Base-by-base conservation (phyloP, 2,113 vertebrate species). In the Reinhardtius hippoglossoides region DNA sequence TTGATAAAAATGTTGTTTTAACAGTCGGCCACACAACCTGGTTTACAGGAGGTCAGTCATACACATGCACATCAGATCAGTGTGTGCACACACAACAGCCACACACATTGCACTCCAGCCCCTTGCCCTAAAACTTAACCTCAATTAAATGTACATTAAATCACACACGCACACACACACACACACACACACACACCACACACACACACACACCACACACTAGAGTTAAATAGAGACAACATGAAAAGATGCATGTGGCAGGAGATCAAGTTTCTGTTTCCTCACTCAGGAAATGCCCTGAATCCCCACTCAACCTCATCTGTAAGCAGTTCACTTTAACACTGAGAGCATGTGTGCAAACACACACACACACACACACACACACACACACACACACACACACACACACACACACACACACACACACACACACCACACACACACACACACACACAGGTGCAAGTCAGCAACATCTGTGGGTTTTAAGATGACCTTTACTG, bases 221-320 rank as follows among this genome's bases (percentile, higher is more conserved):
- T 9, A 50, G 4, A 50, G 48, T 50, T 50, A 8, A 6, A 31
- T 6, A 8, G 48, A 20, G 48, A 50, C 16, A 50, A 50, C 48
- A 50, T 1, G 7, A 71, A 37, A 76, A 57, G 9, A 16, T 16
- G 15, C 16, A 16, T 24, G 5, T 20, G 3, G 40, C 37, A 61
- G 9, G 24, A 68, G 9, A 26, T 69, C 82, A 61, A 58, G 73
- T 77, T 63, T 88, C 54, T 75, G 60, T 84, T 78, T 82, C 81
- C 74, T 70, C 52, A 59, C 52, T 75, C 63, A 58, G 12, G 48
- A 35, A 63, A 26, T 46, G 13, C 54, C 44, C 27, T 1, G 27
- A 55, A 24, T 27, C 67, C 37, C 46, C 6, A 18, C 46, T 50
- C 46, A 18, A 8, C 5, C 1, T 18, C 46, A 18, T 50, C 46